Conservation (phyloP, 2,888 invertebrate genomes). For the Ophioninae sp. region DNA sequence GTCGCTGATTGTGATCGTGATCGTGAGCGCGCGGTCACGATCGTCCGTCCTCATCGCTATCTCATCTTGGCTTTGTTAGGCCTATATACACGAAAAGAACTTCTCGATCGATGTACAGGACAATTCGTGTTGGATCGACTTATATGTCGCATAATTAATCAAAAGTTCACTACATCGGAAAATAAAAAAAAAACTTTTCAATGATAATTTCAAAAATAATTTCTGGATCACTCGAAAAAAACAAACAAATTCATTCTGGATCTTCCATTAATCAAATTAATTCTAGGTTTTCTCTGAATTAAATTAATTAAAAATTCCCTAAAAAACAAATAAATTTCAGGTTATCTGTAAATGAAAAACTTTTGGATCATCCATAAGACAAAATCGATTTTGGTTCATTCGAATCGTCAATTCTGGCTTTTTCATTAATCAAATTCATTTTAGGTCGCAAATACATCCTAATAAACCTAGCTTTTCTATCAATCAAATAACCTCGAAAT, state of each 20-base stretch:
- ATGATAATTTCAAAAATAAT: conserved; percentile 2
- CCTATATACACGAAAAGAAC: conserved; percentile 22
- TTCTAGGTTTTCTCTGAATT: not conserved
- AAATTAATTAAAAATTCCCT: not conserved
- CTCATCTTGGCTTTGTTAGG: conserved; percentile 42
- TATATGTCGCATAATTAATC: conserved; percentile 11
- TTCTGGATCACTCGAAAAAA: not conserved
- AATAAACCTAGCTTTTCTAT: no score
- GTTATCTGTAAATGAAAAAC: not conserved
- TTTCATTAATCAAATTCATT: no score
- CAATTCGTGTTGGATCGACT: conserved; percentile 5
- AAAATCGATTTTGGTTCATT: not conserved
- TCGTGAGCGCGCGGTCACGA: conserved; percentile 60
- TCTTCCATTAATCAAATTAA: not conserved
- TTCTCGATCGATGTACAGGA: conserved; percentile 7
- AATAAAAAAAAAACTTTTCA: not conserved
- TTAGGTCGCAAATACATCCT: no score
- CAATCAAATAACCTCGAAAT: no score
- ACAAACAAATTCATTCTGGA: not conserved
- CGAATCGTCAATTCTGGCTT: no score
- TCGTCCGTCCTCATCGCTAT: conserved; percentile 54
- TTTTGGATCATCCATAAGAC: not conserved
- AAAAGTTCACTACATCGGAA: not conserved
- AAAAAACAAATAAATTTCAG: not conserved
- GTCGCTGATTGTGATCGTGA: conserved; percentile 62